phyloP scores from a whole-genome alignment of 2,113 vertebrate species.

The Lichenostomus cassidix region DNA sequence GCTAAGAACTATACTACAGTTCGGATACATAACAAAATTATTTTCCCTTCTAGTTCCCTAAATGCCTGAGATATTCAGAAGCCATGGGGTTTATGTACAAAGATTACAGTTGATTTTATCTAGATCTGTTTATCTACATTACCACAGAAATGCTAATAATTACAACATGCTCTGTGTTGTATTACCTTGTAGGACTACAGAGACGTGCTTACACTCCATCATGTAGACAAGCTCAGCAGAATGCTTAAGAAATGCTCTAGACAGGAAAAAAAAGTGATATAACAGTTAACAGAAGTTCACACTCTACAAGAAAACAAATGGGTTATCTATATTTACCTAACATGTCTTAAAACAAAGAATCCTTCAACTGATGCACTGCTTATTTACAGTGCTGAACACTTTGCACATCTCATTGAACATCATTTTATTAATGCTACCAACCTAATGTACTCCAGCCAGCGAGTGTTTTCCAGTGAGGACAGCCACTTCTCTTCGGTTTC shows the following conservation, averaged over 20 bases:
- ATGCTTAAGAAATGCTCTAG: slow-evolving; percentile 86
- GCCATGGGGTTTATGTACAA: background rate
- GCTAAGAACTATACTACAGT: background rate
- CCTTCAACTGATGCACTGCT: background rate
- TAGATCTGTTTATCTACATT: background rate
- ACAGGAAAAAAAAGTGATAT: background rate
- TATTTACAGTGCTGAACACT: background rate
- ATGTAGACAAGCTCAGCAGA: slow-evolving; percentile 90
- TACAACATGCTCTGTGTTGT: background rate
- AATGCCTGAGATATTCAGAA: background rate
- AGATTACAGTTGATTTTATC: background rate
- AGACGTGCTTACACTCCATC: slow-evolving; percentile 85
- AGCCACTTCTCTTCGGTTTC: slow-evolving; percentile 96
- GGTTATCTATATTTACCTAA: background rate
- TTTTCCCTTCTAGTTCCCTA: background rate
- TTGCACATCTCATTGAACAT: background rate
- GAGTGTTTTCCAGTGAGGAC: slow-evolving; percentile 88
- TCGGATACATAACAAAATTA: background rate
- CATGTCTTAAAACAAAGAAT: background rate
- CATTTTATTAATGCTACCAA: slow-evolving; percentile 46
- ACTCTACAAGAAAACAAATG: background rate
- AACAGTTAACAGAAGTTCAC: background rate
- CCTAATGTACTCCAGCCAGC: slow-evolving; percentile 93
- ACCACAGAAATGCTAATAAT: background rate
- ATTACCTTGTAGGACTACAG: slow-evolving; percentile 91